A percentile compares a stretch with the other conserved stretches of the same genome.
These are phyloP conservation scores for Andrena dorsata DNA, from an alignment of 2,888 invertebrate species.

Conservation along the genomic window DNA sequence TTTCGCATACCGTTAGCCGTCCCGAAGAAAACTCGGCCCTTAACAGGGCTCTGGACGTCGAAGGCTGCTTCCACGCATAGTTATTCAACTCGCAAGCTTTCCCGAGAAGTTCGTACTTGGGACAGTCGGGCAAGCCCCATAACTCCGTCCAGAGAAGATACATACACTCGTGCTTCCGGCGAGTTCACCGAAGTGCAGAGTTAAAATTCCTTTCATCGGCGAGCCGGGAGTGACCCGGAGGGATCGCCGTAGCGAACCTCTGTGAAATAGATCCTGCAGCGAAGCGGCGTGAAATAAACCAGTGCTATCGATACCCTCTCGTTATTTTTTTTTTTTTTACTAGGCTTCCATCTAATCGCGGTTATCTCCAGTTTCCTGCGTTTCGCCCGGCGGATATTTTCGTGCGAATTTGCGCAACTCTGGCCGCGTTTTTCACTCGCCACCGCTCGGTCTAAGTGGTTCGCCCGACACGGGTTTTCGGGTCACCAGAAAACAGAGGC, in stretches of 20 bases:
- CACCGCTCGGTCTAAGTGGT: constrained; percentile 44
- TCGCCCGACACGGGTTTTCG: constrained; percentile 58
- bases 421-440: constrained; percentile 3
- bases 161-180: no score
- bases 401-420: background rate
- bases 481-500: constrained; percentile 70
- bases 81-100: constrained; percentile 23
- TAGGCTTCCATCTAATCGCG: no score
- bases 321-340: background rate
- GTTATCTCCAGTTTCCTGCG: no score
- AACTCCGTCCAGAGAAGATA: constrained; percentile 13
- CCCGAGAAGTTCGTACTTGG: constrained; percentile 6
- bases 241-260: background rate
- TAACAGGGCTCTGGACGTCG: constrained; percentile 21
- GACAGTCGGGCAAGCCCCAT: background rate
- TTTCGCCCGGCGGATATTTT: background rate
- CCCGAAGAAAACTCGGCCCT: constrained; percentile 28
- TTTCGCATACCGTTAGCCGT: constrained; percentile 5
- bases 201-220: background rate
- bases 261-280: background rate
- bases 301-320: background rate
- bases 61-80: constrained; percentile 3
- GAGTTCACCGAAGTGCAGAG: background rate
- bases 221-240: background rate
- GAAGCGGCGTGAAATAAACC: background rate